Conservation (phyloP, 2,888 invertebrate species). For the Athalia cordata region DNA sequence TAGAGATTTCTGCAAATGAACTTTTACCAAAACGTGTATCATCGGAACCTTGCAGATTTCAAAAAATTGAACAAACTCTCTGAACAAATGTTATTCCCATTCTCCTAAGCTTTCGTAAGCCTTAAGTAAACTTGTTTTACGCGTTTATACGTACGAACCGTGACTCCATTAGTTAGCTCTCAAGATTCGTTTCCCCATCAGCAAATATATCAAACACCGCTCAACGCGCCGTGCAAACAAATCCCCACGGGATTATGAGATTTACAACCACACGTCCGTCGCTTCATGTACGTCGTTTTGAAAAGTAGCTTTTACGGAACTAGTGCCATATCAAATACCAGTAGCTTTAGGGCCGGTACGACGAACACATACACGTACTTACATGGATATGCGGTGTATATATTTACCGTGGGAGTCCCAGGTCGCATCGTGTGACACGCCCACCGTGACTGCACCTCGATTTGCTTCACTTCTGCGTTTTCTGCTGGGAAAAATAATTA, state of each 20-base stretch:
- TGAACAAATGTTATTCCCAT: too few species aligned
- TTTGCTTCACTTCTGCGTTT: constrained; percentile 58
- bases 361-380: constrained; percentile 24
- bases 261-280: not conserved
- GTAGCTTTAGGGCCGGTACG: not conserved
- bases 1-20: too few species aligned
- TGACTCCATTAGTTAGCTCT: too few species aligned
- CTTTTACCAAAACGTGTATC: too few species aligned
- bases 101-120: not conserved
- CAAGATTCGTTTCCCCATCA: too few species aligned
- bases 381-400: not conserved
- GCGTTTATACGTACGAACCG: too few species aligned
- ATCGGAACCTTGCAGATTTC: too few species aligned
- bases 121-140: too few species aligned
- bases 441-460: constrained; percentile 56
- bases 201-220: constrained; percentile 32
- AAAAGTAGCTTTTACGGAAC: too few species aligned
- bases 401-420: constrained; percentile 56
- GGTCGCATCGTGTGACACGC: constrained; percentile 52
- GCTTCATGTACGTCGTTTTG: too few species aligned
- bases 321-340: too few species aligned
- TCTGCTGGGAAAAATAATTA: constrained; percentile 25
- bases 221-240: constrained; percentile 35
- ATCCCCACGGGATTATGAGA: constrained; percentile 29
- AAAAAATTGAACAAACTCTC: too few species aligned